Conservation (phyloP, 2,888 invertebrate species). For the Drosophila nr. fundita region DNA sequence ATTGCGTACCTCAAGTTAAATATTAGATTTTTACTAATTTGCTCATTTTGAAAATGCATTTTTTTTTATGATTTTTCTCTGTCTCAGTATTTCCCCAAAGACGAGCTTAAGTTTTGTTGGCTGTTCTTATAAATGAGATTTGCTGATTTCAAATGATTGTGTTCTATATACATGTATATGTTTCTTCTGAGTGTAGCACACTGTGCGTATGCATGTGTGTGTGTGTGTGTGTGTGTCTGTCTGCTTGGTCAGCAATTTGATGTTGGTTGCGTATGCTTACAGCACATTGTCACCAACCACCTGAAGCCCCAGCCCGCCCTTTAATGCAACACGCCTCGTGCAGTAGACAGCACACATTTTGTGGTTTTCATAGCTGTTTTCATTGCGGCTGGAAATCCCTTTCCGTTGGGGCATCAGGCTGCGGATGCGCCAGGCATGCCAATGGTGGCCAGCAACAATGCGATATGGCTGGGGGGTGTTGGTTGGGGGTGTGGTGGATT, state of each 20-base stretch:
- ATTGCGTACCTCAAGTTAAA: not conserved
- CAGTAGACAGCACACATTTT: conserved; percentile 59
- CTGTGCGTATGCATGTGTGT: not conserved
- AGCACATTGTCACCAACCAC: conserved; percentile 42
- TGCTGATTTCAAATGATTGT: not conserved
- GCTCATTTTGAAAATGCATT: not conserved
- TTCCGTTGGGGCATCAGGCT: conserved; percentile 56
- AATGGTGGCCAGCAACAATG: conserved; percentile 15
- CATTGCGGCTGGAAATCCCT: conserved; percentile 78
- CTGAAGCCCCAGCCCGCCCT: not conserved
- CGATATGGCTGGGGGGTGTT: not conserved
- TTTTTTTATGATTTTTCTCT: not conserved
- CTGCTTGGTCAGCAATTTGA: conserved; percentile 72
- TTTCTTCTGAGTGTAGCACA: not conserved
- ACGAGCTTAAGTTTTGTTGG: not conserved
- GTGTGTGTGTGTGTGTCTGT: conserved; percentile 13
- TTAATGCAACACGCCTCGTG: conserved; percentile 2
- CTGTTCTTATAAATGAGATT: not conserved
- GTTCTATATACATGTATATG: not conserved
- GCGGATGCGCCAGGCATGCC: conserved; percentile 33
- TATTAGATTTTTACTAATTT: not conserved
- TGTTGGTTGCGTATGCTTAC: conserved; percentile 58
- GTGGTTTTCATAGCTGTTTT: conserved; percentile 78
- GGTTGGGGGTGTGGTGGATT: not conserved
- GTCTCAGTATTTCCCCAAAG: not conserved